Percentiles rank a stretch among this genome's conserved stretches.
Evolutionary conservation across 2,797 vertebrate species (phyloP).

Genomic region (Apodemus agrarius): DNA sequence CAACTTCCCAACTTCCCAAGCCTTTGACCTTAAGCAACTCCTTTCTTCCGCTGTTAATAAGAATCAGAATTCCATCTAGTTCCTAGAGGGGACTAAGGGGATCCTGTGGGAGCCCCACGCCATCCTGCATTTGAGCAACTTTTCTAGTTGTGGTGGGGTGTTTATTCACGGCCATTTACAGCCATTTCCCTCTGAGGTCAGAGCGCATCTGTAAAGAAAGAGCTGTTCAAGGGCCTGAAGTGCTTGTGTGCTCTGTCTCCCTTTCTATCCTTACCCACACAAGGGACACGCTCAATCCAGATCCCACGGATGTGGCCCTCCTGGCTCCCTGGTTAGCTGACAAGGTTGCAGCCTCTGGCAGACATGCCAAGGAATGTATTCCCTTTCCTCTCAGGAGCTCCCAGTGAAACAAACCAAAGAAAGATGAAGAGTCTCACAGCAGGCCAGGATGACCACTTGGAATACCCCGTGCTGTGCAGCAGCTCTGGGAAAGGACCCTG

Average conservation of each 20-base stretch:
- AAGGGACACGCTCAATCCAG: neutral
- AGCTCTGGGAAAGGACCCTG: neutral
- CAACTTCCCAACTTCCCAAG: neutral
- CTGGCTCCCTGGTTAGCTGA: neutral
- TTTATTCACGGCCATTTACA: neutral
- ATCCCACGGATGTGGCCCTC: neutral
- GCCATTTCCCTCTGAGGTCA: neutral
- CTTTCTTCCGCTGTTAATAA: neutral
- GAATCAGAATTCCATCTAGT: neutral
- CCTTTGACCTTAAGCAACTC: too few relatives aligned
- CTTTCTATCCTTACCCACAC: neutral
- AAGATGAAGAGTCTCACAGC: neutral
- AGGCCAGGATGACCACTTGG: neutral
- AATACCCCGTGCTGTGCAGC: neutral
- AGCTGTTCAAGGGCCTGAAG: neutral
- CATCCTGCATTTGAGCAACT: neutral
- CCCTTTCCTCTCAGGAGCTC: neutral
- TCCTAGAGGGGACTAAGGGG: fast-evolving
- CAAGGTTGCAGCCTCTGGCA: neutral
- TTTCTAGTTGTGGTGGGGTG: neutral
- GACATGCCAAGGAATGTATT: neutral
- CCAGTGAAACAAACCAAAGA: neutral
- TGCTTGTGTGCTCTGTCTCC: neutral
- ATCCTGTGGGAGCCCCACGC: neutral
- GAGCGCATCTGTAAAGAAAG: neutral